Evolutionary conservation across 2,888 invertebrate species (phyloP).

Genomic region (Cheilosia scutellata): DNA sequence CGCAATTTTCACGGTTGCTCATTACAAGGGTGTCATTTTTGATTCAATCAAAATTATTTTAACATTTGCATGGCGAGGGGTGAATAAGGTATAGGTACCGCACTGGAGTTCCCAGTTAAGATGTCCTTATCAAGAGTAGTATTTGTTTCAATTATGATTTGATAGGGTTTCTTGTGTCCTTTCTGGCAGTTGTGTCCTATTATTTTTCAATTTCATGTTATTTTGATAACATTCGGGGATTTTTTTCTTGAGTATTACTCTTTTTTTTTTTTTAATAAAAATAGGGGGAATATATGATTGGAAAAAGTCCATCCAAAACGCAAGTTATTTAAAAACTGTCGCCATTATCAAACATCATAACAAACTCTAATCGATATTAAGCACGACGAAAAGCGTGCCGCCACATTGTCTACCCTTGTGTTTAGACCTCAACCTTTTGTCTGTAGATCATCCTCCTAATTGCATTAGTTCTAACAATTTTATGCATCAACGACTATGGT

Average conservation of each 20-base stretch:
- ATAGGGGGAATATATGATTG: background rate
- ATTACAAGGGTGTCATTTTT: constrained; percentile 72
- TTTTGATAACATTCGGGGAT: constrained; percentile 45
- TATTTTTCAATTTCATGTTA: constrained; percentile 53
- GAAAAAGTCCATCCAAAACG: too few relatives aligned
- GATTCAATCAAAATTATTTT: constrained; percentile 62
- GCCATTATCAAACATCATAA: background rate
- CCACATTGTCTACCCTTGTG: background rate
- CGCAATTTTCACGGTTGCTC: constrained; percentile 70
- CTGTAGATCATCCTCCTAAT: constrained; percentile 4
- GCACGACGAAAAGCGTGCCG: background rate
- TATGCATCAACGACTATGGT: background rate
- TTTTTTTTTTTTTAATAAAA: constrained; percentile 14
- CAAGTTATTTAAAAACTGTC: too few relatives aligned
- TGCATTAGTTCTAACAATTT: constrained; percentile 7
- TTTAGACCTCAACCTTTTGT: background rate
- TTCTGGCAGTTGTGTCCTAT: constrained; percentile 39
- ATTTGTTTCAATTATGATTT: constrained; percentile 63
- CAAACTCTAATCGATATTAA: background rate
- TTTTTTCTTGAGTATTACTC: background rate
- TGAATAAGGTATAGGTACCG: constrained; percentile 9
- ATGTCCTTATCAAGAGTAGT: constrained; percentile 56
- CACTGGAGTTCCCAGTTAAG: constrained; percentile 27
- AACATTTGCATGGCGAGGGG: constrained; percentile 57
- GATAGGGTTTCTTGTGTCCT: constrained; percentile 9